Evolutionary conservation across 2,888 invertebrate genomes (phyloP).

Genomic region (Cataglyphis altisquamis): DNA sequence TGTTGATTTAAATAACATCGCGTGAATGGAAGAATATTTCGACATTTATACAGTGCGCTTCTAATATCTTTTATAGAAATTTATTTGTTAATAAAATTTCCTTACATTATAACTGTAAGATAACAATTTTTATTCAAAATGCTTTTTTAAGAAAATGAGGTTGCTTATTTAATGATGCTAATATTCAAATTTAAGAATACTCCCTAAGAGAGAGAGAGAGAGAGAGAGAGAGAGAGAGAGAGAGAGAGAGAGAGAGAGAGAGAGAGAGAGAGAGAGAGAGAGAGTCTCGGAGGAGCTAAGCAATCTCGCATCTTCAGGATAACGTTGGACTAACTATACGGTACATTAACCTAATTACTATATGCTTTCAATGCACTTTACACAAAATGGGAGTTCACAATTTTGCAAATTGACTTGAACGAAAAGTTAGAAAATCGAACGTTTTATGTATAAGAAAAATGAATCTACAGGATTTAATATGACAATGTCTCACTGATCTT

Average conservation of each 20-base stretch:
- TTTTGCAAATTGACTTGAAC: constrained; percentile 33
- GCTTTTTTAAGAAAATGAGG: neutral
- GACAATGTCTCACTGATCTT: neutral
- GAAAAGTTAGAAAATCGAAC: neutral
- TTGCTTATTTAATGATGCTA: constrained; percentile 6
- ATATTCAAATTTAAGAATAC: constrained; percentile 36
- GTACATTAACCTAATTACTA: constrained; percentile 64
- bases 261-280: too few relatives aligned
- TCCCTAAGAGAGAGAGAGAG: neutral
- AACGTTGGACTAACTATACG: constrained; percentile 32
- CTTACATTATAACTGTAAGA: neutral
- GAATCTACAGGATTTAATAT: neutral
- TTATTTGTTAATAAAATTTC: neutral
- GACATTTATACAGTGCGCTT: neutral
- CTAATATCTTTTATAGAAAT: neutral
- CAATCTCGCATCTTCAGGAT: constrained; percentile 46
- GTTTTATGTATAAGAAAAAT: neutral
- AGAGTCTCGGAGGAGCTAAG: constrained; percentile 20
- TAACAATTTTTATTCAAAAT: neutral
- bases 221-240: neutral
- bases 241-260: neutral
- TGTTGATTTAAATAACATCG: constrained; percentile 15
- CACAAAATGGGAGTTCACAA: constrained; percentile 30
- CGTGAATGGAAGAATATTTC: neutral
- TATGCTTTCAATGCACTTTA: constrained; percentile 30